Base-by-base conservation (phyloP, 23 tunicate genomes). In the Ciona savignyi region DNA sequence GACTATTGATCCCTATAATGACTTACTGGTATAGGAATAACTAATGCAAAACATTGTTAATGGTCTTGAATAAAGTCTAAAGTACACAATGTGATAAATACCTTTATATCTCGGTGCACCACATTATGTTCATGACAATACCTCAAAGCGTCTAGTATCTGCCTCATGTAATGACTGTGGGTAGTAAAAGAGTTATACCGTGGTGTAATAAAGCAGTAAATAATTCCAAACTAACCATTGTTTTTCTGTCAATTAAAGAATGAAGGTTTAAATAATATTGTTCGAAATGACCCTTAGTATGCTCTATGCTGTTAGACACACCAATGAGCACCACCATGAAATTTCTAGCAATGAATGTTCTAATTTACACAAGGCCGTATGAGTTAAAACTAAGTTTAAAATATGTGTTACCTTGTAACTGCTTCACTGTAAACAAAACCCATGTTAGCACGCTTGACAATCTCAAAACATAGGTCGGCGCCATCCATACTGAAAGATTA, bases 361-460 rank as follows among this genome's bases (percentile, higher is more conserved):
- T n/a, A n/a, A n/a, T n/a, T n/a, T n/a, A n/a, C n/a, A n/a, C n/a
- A n/a, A n/a, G n/a, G n/a, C n/a, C n/a, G n/a, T 42, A 15, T 42
- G 56, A 42, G 56, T 9, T 42, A 42, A 6, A 6, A 6, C 9
- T 42, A 15, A 42, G 56, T 9, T 42, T 42, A 9, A n/a, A 42
- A 6, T 42, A 42, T 6, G 56, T 42, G 15, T 9, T 51, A 89
- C 96, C 96, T 89, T 0, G 97, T 82, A 0, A 94, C 99, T 1
- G 99, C 95, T 79, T 94, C 99, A 66, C 95, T 86, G 82, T 86
- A 94, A 23, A 94, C 99, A 69, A 86, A 94, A 33, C 99, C 99
- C 90, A 86, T 83, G 77, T 87, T 78, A 27, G 99, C 94, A 34
- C 99, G 85, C 63, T 83, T 87, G 23, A 94, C 89, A 24, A 94